Evolutionary conservation across 2,888 invertebrate species (phyloP).

Genomic region (Dryobotodes eremita): DNA sequence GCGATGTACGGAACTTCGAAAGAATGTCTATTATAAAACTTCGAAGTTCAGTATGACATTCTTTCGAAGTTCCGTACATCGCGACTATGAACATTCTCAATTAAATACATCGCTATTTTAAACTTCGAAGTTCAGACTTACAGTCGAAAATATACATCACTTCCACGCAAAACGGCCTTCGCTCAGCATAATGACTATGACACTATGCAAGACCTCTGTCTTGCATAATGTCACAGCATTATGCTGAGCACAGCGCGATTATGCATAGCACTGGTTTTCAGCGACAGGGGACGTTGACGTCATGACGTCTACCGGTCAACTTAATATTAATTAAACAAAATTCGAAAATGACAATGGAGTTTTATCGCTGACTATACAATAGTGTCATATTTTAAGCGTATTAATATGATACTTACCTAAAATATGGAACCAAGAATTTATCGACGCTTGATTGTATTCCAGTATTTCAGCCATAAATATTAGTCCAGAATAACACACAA

Average conservation of each 20-base stretch:
- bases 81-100: too few species aligned
- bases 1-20: too few species aligned
- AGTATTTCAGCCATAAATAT: slow-evolving; percentile 36
- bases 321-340: not conserved
- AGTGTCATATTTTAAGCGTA: slow-evolving; percentile 5
- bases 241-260: not conserved
- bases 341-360: not conserved
- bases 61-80: too few species aligned
- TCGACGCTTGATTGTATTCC: slow-evolving; percentile 35
- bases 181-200: too few species aligned
- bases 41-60: too few species aligned
- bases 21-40: too few species aligned
- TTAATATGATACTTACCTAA: slow-evolving; percentile 7
- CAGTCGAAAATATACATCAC: not conserved
- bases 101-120: too few species aligned
- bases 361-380: not conserved
- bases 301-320: not conserved
- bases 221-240: not conserved
- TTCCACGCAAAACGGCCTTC: not conserved
- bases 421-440: slow-evolving; percentile 34
- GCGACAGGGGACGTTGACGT: not conserved
- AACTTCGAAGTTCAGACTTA: too few species aligned
- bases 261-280: not conserved
- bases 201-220: not conserved
- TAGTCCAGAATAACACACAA: slow-evolving; percentile 26